phyloP scores from a whole-genome alignment of 2,113 vertebrate genomes.

The Tachuris rubrigastra region DNA sequence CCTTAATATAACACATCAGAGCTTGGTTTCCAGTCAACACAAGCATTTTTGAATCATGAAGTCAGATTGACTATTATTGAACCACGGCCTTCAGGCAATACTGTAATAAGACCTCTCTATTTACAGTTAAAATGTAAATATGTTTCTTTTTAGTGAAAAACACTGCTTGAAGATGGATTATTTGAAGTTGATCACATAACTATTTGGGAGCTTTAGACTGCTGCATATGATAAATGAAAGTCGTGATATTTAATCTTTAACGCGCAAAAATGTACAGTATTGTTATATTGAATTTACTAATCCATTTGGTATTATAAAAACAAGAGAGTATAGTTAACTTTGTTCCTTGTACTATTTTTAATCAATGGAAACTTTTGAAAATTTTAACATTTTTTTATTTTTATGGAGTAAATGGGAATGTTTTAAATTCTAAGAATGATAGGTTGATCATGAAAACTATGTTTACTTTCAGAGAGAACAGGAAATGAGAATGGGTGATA shows the following conservation, averaged over 20 bases:
- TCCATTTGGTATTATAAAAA: neutral
- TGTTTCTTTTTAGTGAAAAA: neutral
- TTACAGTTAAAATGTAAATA: neutral
- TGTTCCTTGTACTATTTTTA: neutral
- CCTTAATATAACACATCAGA: neutral
- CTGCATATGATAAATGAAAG: constrained; percentile 8
- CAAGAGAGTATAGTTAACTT: neutral
- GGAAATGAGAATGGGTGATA: constrained; percentile 99
- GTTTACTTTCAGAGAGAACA: constrained; percentile 98
- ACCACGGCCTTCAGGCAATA: neutral
- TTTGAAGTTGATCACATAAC: neutral
- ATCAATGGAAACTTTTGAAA: neutral
- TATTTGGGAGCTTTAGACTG: neutral
- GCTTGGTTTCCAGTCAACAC: neutral
- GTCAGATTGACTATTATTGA: neutral
- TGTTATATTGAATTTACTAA: neutral
- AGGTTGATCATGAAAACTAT: constrained; percentile 87
- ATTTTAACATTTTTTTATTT: neutral
- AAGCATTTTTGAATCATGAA: neutral
- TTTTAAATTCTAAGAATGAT: constrained; percentile 70
- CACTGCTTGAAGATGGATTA: rapidly evolving
- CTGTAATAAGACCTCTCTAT: neutral
- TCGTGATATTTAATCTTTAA: neutral
- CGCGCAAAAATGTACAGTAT: neutral
- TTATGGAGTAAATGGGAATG: constrained; percentile 69